These are phyloP conservation scores for Muntiacus reevesi DNA, from an alignment of 2,113 vertebrate species.

Conservation along the genomic window DNA sequence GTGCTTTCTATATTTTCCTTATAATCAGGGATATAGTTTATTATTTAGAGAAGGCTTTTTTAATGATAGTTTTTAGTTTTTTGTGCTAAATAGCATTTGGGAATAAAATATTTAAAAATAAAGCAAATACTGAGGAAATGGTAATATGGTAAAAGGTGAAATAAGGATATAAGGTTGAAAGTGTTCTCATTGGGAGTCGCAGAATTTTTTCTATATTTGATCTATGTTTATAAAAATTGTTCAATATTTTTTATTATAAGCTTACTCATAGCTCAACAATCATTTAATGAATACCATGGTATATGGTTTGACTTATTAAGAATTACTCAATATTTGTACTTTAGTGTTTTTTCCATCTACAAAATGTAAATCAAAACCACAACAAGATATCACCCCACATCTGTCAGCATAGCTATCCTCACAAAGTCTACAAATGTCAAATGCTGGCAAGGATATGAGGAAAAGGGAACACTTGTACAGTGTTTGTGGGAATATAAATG, in stretches of 20 bases:
- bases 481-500: not conserved
- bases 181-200: not conserved
- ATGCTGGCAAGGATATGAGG: not conserved
- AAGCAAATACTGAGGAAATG: not conserved
- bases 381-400: not conserved
- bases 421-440: not conserved
- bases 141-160: not conserved
- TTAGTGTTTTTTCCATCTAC: not conserved
- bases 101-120: not conserved
- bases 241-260: not conserved
- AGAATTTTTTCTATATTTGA: not conserved
- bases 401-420: not conserved
- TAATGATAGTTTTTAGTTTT: not conserved
- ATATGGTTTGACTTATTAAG: not conserved
- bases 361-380: not conserved
- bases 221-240: not conserved
- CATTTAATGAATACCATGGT: not conserved
- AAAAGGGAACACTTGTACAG: not conserved
- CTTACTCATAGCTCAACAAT: not conserved
- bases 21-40: not conserved
- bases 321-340: not conserved
- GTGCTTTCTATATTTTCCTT: not conserved
- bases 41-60: not conserved
- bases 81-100: not conserved
- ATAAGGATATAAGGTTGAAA: not conserved